These are phyloP conservation scores for Ectropis crepuscularia DNA, from an alignment of 2,888 invertebrate genomes.

Conservation along the genomic window DNA sequence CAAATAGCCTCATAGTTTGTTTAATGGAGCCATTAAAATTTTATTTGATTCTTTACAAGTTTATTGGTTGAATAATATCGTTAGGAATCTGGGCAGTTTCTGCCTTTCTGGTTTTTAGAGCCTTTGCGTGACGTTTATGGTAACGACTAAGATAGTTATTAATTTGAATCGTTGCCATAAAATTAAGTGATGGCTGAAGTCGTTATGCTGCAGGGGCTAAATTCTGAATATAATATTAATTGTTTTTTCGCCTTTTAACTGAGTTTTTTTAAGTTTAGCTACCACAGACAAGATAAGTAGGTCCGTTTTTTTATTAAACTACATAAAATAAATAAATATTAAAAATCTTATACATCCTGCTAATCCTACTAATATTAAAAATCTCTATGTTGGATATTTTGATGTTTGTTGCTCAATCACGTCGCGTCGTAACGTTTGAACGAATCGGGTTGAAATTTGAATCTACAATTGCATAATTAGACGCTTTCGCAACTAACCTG, in stretches of 20 bases:
- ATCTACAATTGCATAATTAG: no score
- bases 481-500: no score
- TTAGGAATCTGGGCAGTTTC: conserved; percentile 25
- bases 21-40: conserved; percentile 25
- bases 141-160: conserved; percentile 17
- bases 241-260: no score
- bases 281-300: neutral
- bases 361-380: no score
- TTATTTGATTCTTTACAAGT: conserved; percentile 30
- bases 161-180: conserved; percentile 13
- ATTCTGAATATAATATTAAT: no score
- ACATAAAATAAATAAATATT: no score
- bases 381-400: no score
- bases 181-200: conserved; percentile 6
- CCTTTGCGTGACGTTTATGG: conserved; percentile 27
- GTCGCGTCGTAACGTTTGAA: no score
- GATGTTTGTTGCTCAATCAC: no score
- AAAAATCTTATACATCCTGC: no score
- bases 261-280: neutral
- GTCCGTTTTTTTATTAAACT: no score
- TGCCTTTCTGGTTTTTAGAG: conserved; percentile 24
- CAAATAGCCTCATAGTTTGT: conserved; percentile 24
- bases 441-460: no score
- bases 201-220: neutral
- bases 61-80: conserved; percentile 29